Evolutionary conservation across 2,888 invertebrate genomes (phyloP), one percentile per base, ranked within the genome.

Genomic region (Limulus polyphemus): DNA sequence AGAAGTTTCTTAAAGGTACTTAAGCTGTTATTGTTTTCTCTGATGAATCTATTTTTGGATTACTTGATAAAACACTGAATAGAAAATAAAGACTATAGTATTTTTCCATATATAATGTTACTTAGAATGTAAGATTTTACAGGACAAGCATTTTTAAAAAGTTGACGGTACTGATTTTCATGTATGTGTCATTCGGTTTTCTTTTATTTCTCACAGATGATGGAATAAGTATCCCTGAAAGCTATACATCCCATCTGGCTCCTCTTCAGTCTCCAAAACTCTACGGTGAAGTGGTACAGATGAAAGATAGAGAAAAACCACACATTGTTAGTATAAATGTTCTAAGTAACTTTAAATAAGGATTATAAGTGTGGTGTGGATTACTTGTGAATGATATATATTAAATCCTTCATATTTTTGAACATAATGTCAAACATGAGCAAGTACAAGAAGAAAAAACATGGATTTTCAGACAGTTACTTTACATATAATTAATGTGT

Each of bases 211-310:
- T 72, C 72, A 11, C 72, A 83, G 83, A 85, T 32, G 86, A 85
- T 74, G 97, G 97, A 17, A 85, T 97, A 68, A 92, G 90, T 72
- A 97, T 98, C 76, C 98, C 98, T 0, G 79, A 78, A 68, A 83
- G 84, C 58, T 98, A 98, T 72, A 90, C 87, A 1, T 98, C 97
- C 0, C 93, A 86, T 75, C 81, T 95, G 50, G 87, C 88, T 60
- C 99, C 99, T 0, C 80, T 98, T n/a, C 92, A 92, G 75, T 93
- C 94, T 0, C 82, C 89, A 0, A 86, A 90, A 71, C 78, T 97
- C 50, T 90, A 85, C 79, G 87, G 86, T 66, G 90, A 90, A 72
- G 87, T 89, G 1, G 67, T 65, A 47, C 58, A 57, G 14, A 63
- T 64, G 59, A 59, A 61, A 50, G 70, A 69, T 17, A 64, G 61